phyloP scores from a whole-genome alignment of 2,113 vertebrate genomes.

The Bagarius yarrelli region DNA sequence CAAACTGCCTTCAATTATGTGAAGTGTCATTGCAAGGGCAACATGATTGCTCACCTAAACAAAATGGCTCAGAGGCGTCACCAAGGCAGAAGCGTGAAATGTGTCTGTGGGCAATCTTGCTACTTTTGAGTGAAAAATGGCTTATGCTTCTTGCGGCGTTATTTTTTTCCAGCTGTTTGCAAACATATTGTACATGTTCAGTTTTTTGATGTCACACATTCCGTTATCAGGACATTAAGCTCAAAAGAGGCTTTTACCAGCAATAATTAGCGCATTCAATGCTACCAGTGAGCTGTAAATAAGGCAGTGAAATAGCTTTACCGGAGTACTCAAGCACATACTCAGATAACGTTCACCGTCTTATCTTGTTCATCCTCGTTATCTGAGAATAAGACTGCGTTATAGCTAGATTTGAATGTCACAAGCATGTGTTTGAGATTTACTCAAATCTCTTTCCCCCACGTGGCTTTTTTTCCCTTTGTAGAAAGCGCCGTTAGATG shows the following conservation, averaged over 20 bases:
- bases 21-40: slow-evolving; percentile 44
- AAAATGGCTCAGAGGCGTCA: slow-evolving; percentile 10
- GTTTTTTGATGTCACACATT: slow-evolving; percentile 24
- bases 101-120: slow-evolving; percentile 12
- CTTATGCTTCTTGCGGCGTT: neutral
- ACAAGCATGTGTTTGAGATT: neutral
- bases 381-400: slow-evolving; percentile 20
- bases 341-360: slow-evolving; percentile 24
- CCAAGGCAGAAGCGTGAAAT: slow-evolving; percentile 16
- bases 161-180: slow-evolving; percentile 31
- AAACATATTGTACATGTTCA: slow-evolving; percentile 9
- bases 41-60: slow-evolving; percentile 39
- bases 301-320: neutral
- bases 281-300: slow-evolving; percentile 14
- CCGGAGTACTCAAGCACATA: neutral
- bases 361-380: slow-evolving; percentile 24
- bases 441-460: neutral
- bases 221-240: slow-evolving; percentile 24
- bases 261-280: slow-evolving; percentile 29
- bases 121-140: slow-evolving; percentile 28
- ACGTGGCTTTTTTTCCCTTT: neutral
- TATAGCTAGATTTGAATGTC: neutral
- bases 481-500: neutral
- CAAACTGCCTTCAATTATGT: slow-evolving; percentile 35
- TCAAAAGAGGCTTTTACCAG: slow-evolving; percentile 10